A percentile compares a stretch with the other conserved stretches of the same genome.
Conservation (phyloP, 2,113 vertebrate species). For the Podarcis cretensis region DNA sequence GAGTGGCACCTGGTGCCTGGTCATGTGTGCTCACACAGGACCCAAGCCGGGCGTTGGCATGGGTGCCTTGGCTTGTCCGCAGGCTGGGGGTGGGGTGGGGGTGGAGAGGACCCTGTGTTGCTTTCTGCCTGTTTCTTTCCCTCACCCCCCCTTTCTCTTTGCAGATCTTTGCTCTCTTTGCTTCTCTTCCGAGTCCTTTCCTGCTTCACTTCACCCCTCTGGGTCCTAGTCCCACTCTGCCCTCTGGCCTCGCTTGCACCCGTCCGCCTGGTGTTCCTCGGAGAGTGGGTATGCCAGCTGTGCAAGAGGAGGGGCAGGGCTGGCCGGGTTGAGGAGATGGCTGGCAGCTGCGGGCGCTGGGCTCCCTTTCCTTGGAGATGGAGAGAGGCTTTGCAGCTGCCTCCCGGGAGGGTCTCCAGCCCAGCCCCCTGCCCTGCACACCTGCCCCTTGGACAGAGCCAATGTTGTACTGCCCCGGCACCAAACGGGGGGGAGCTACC, state of each 20-base stretch:
- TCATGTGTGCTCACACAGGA: too few relatives aligned
- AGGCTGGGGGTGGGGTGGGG: too few relatives aligned
- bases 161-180: constrained; percentile 29
- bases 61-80: neutral
- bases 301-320: neutral
- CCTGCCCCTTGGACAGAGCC: neutral
- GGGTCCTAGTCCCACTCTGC: neutral
- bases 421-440: neutral
- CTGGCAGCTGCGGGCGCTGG: neutral
- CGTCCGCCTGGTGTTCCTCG: neutral
- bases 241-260: neutral
- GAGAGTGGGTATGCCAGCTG: neutral
- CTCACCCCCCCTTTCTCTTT: constrained; percentile 2
- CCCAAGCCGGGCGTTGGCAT: neutral
- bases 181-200: constrained; percentile 9
- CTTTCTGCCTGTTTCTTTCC: neutral
- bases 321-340: neutral
- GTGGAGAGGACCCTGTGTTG: neutral
- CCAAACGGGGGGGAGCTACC: neutral
- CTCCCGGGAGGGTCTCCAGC: neutral
- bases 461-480: too few relatives aligned
- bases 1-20: too few relatives aligned
- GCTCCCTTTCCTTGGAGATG: neutral
- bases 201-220: constrained; percentile 10
- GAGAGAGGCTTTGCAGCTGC: neutral